Conservation (phyloP, 2,888 invertebrate genomes). For the Conchocele bisecta region DNA sequence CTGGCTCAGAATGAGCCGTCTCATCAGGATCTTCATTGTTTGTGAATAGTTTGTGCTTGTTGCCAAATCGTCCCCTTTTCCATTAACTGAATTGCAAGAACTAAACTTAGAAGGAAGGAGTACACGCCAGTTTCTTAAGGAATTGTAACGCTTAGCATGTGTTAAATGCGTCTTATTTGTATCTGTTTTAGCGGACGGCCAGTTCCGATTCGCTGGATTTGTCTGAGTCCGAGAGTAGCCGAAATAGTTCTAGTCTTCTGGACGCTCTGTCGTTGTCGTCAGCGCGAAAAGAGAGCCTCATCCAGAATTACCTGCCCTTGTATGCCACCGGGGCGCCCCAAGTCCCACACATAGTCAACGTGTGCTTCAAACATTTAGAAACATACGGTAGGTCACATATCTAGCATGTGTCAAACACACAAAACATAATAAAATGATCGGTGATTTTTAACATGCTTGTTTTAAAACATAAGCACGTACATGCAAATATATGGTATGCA, state of each 20-base stretch:
- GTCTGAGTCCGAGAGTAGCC: conserved; percentile 77
- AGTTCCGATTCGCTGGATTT: conserved; percentile 77
- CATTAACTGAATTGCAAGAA: too few species aligned
- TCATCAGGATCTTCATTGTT: too few species aligned
- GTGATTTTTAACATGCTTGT: neutral
- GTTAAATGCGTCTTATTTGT: too few species aligned
- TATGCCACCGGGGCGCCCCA: conserved; percentile 76
- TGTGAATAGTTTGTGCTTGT: too few species aligned
- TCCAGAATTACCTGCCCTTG: conserved; percentile 53
- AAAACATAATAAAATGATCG: neutral
- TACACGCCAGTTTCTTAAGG: too few species aligned
- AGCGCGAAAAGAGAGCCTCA: conserved; percentile 58
- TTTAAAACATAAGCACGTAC: neutral
- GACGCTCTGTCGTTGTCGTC: conserved; percentile 75
- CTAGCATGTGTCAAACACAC: neutral
- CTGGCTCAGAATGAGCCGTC: too few species aligned
- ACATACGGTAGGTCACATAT: conserved; percentile 86
- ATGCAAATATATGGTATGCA: neutral
- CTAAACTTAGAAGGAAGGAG: too few species aligned
- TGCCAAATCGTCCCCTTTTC: too few species aligned
- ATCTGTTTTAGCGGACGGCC: conserved; percentile 69
- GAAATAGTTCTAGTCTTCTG: conserved; percentile 72
- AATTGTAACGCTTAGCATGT: too few species aligned
- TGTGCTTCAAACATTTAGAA: conserved; percentile 92
- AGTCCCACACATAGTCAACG: conserved; percentile 90